Percentiles rank a stretch among this genome's conserved stretches.
Evolutionary conservation across 2,888 invertebrate species (phyloP).

Genomic region (Pocota personata): DNA sequence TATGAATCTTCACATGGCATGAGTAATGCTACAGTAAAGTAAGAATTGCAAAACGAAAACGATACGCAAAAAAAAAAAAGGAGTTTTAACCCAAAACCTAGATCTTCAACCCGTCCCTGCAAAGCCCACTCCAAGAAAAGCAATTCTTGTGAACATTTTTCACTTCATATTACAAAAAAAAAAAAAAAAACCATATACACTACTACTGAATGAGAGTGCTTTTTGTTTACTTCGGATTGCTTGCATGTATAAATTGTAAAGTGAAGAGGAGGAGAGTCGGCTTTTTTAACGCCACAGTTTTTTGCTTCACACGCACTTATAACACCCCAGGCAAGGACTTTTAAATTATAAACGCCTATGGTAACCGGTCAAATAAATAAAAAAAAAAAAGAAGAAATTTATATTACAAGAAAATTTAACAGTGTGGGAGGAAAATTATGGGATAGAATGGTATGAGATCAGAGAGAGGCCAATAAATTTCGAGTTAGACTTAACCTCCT

Average conservation of each 20-base stretch:
- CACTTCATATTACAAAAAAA: slow-evolving; percentile 24
- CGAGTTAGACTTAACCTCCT: neutral
- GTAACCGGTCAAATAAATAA: slow-evolving; percentile 23
- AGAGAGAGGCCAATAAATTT: neutral
- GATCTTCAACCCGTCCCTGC: slow-evolving; percentile 21
- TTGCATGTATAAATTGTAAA: slow-evolving; percentile 3
- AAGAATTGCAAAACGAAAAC: slow-evolving; percentile 44
- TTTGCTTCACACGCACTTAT: slow-evolving; percentile 55
- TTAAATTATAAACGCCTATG: slow-evolving; percentile 46
- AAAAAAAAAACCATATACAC: slow-evolving; percentile 3
- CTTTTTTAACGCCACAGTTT: slow-evolving; percentile 16
- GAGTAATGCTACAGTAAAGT: slow-evolving; percentile 14
- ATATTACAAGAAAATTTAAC: slow-evolving; percentile 15
- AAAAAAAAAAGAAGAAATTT: slow-evolving; percentile 24
- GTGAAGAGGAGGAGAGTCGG: neutral
- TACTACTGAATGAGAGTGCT: slow-evolving; percentile 47
- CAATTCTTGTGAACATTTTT: slow-evolving; percentile 53
- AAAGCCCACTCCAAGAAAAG: neutral
- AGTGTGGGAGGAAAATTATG: slow-evolving; percentile 1
- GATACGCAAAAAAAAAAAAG: neutral
- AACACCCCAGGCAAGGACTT: slow-evolving; percentile 38
- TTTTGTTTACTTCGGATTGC: slow-evolving; percentile 53
- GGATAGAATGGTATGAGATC: neutral
- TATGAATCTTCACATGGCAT: slow-evolving; percentile 26
- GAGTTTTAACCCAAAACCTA: slow-evolving; percentile 59